Evolutionary conservation across 2,797 vertebrate genomes (phyloP).

Genomic region (Diplodus puntazzo): DNA sequence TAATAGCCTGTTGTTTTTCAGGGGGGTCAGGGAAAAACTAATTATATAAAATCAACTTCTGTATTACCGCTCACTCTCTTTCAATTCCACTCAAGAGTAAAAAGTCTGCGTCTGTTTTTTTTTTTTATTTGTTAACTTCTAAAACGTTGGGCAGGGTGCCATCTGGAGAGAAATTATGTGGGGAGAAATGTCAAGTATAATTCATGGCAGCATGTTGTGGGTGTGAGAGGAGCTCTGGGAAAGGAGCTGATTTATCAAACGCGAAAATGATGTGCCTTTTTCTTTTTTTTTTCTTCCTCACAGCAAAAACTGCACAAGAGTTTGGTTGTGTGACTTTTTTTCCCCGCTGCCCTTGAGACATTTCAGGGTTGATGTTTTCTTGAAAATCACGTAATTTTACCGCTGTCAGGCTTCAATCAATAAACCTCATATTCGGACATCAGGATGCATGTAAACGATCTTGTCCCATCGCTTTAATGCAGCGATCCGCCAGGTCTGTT

Average conservation of each 20-base stretch:
- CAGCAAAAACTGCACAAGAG: constrained; percentile 33
- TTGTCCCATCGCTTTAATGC: constrained; percentile 13
- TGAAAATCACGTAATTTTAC: background rate
- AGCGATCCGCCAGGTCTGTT: constrained; percentile 16
- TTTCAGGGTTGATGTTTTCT: background rate
- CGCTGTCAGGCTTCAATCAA: background rate
- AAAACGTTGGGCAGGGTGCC: constrained; percentile 59
- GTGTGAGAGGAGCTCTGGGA: constrained; percentile 60
- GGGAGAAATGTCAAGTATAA: constrained; percentile 64
- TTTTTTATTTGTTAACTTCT: constrained; percentile 46
- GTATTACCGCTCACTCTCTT: constrained; percentile 46
- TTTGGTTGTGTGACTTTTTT: constrained; percentile 27
- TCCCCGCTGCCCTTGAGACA: constrained; percentile 7
- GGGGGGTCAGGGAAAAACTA: constrained; percentile 59
- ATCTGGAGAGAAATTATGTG: constrained; percentile 64
- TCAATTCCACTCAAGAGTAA: constrained; percentile 37
- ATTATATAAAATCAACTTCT: constrained; percentile 57
- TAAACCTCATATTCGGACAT: constrained; percentile 3
- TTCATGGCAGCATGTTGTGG: constrained; percentile 62
- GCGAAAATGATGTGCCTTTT: constrained; percentile 46
- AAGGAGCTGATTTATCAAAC: constrained; percentile 64
- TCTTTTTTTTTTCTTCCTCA: constrained; percentile 31
- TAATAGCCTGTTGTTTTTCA: constrained; percentile 66
- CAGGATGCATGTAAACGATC: constrained; percentile 32
- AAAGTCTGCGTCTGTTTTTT: constrained; percentile 4